Base-by-base conservation (phyloP, 2,797 vertebrate species). In the Thripadectes ignobilis region DNA sequence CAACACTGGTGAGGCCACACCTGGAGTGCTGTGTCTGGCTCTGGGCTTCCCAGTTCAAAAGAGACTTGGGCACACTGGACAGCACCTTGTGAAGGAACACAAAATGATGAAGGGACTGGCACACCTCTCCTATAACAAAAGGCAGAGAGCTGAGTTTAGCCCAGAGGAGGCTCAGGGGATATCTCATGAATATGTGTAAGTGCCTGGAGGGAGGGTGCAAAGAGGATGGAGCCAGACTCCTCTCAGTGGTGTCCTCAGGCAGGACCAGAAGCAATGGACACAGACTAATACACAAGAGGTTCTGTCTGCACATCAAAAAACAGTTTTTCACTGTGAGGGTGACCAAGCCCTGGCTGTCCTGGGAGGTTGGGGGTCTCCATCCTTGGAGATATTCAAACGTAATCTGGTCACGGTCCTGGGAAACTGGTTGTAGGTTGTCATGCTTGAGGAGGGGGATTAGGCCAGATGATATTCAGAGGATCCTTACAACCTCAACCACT, bases 31-130 rank as follows among this genome's bases (percentile, higher is more conserved):
- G 48, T 8, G 52, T 57, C 66, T 14, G 39, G 39, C 12, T 16
- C 38, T 84, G 63, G 59, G 14, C 69, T 80, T 26, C 39, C 39
- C 49, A 68, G 48, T 14, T 23, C 27, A 30, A 30, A 17, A 30
- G 26, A 41, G 34, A 26, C 4, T 8, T 10, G 29, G 26, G 21
- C 23, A 14, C 19, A 12, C n/a, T 41, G 36, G 45, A 22, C 27
- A 72, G 29, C n/a, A 38, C 22, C 39, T 26, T 0, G 0, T 7
- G 9, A 68, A 48, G 16, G 18, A 32, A 36, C 52, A 54, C 17
- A 13, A 20, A 59, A 12, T 26, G 24, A 9, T 22, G 48, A 16
- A 49, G 9, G 27, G 9, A 55, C 29, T 71, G 34, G 18, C 39
- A 11, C 27, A 57, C 21, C 7, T 71, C n/a, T 76, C 36, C 67